These are phyloP conservation scores for Smittia sp. DNA, from an alignment of 2,888 invertebrate genomes.

Conservation along the genomic window DNA sequence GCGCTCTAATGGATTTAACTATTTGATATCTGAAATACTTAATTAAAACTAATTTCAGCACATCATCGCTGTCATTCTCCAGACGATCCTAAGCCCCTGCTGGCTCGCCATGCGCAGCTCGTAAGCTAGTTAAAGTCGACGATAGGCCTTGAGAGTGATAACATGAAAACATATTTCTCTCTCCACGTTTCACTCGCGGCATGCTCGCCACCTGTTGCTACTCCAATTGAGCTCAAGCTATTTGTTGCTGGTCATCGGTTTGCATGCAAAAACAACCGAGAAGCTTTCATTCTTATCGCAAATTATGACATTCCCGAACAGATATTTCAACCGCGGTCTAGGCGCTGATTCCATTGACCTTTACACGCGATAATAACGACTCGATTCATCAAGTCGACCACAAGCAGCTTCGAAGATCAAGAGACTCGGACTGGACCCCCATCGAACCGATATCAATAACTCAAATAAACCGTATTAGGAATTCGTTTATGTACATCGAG, in stretches of 20 bases:
- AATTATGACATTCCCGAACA: neutral
- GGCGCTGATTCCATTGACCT: neutral
- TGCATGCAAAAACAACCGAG: neutral
- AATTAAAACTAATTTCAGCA: slow-evolving; percentile 36
- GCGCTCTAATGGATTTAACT: neutral
- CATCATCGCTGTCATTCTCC: slow-evolving; percentile 14
- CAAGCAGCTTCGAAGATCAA: neutral
- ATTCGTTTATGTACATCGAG: neutral
- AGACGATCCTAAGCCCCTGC: neutral
- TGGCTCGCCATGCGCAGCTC: neutral
- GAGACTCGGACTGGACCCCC: neutral
- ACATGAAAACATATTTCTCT: slow-evolving; percentile 27
- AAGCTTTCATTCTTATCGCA: neutral
- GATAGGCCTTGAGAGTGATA: slow-evolving; percentile 27
- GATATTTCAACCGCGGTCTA: too few relatives aligned
- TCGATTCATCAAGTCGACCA: neutral
- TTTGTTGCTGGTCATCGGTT: neutral
- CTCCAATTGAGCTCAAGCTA: neutral
- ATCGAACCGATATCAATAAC: neutral
- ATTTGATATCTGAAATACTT: neutral
- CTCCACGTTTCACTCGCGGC: neutral
- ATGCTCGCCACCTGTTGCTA: neutral
- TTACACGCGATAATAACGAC: neutral
- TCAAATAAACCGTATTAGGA: neutral
- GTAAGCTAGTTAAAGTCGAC: neutral